Percentiles rank a stretch among this genome's conserved stretches.
These are phyloP conservation scores for Papilio gigon DNA, from an alignment of 2,888 invertebrate genomes.

Conservation along the genomic window DNA sequence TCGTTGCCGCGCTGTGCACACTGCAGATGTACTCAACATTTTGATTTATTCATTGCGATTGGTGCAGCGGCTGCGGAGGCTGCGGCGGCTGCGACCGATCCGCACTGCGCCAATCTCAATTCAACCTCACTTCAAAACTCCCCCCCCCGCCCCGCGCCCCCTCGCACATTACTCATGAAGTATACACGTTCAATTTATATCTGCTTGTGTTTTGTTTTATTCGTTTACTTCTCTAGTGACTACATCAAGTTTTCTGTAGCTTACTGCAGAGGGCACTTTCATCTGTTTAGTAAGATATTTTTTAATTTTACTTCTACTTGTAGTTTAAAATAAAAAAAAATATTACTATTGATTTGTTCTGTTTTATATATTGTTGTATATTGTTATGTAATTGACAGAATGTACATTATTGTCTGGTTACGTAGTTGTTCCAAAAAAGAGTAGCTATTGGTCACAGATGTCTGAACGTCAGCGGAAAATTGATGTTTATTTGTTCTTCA, in stretches of 20 bases:
- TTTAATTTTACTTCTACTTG: too few relatives aligned
- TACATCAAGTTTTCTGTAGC: too few relatives aligned
- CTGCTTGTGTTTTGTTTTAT: not conserved
- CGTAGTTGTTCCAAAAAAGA: slow-evolving; percentile 12
- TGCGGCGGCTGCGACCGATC: slow-evolving; percentile 24
- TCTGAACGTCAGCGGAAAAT: slow-evolving; percentile 24
- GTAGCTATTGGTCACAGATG: slow-evolving; percentile 6
- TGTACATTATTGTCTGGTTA: not conserved
- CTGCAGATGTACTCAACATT: slow-evolving; percentile 6
- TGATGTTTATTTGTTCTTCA: slow-evolving; percentile 21
- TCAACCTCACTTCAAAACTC: slow-evolving; percentile 10
- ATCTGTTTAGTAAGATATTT: not conserved
- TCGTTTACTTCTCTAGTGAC: not conserved
- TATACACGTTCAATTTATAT: slow-evolving; percentile 7
- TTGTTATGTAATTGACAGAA: too few relatives aligned
- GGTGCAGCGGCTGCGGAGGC: slow-evolving; percentile 29
- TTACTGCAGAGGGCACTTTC: too few relatives aligned
- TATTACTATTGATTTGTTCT: not conserved
- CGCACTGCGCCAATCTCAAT: slow-evolving; percentile 38
- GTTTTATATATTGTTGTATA: too few relatives aligned
- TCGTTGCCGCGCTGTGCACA: not conserved
- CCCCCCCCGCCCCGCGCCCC: not conserved
- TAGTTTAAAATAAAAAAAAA: too few relatives aligned
- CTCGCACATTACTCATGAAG: not conserved
- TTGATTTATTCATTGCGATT: slow-evolving; percentile 34